A percentile compares a stretch with the other conserved stretches of the same genome.
phyloP scores from a whole-genome alignment of 2,113 vertebrate genomes.

The Brienomyrus longianalis region DNA sequence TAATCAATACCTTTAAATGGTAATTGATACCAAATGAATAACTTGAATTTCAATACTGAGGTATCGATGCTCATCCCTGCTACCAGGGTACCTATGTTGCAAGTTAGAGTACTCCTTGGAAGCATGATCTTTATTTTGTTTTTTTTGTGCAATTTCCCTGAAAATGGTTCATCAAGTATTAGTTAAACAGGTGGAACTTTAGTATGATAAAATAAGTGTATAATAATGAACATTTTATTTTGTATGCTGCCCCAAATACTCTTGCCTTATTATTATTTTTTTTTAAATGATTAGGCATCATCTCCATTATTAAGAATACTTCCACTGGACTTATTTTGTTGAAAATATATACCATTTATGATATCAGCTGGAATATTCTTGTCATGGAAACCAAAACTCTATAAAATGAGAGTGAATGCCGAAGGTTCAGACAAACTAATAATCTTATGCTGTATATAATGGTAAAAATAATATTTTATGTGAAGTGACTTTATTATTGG shows the following conservation, averaged over 20 bases:
- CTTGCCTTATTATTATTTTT: neutral
- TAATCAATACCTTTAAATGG: too few relatives aligned
- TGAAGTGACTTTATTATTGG: too few relatives aligned
- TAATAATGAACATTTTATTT: neutral
- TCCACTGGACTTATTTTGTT: too few relatives aligned
- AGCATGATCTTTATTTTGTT: neutral
- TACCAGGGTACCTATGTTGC: neutral
- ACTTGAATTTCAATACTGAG: neutral
- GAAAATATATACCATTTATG: too few relatives aligned
- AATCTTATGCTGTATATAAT: too few relatives aligned
- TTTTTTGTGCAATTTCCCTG: neutral
- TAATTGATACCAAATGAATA: neutral
- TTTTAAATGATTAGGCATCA: neutral
- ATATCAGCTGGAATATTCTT: too few relatives aligned
- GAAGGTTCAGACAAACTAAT: too few relatives aligned
- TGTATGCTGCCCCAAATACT: neutral
- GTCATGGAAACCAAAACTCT: too few relatives aligned
- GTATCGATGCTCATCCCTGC: neutral
- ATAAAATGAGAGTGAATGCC: too few relatives aligned
- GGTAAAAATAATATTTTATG: too few relatives aligned
- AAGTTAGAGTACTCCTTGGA: neutral
- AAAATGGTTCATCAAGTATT: neutral
- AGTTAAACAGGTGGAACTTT: neutral
- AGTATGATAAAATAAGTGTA: neutral
- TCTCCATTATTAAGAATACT: too few relatives aligned